A percentile compares a stretch with the other conserved stretches of the same genome.
Conservation (phyloP, 2,888 invertebrate genomes). For the Ganaspis brasiliensis region DNA sequence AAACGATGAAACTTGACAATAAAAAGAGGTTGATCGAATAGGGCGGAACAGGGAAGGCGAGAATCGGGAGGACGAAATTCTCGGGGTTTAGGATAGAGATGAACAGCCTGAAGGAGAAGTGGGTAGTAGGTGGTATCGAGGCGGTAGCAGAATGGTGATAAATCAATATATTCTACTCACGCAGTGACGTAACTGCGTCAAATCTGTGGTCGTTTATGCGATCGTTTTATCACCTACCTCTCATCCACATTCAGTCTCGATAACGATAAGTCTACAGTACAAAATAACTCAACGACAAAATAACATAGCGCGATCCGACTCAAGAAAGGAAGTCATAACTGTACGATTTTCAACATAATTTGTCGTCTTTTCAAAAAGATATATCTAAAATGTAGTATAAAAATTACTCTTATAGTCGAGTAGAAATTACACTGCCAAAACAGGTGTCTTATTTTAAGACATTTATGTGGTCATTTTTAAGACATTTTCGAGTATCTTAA, state of each 20-base stretch:
- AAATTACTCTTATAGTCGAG: no score
- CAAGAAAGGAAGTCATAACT: neutral
- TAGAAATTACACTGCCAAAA: no score
- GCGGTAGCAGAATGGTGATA: slow-evolving; percentile 63
- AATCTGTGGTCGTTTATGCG: slow-evolving; percentile 67
- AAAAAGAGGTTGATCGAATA: neutral
- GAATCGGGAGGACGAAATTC: slow-evolving; percentile 11
- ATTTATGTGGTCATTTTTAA: no score
- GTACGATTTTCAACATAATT: neutral
- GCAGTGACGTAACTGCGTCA: slow-evolving; percentile 72
- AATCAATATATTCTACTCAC: slow-evolving; percentile 77
- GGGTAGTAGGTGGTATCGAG: slow-evolving; percentile 48
- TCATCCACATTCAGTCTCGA: neutral
- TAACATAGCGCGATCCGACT: neutral
- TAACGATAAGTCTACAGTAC: neutral
- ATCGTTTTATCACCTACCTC: slow-evolving; percentile 49
- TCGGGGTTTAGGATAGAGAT: slow-evolving; percentile 40
- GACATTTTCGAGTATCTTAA: no score
- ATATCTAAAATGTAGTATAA: no score
- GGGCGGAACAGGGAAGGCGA: neutral
- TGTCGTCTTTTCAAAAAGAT: no score
- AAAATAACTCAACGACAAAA: neutral
- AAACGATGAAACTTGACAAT: neutral
- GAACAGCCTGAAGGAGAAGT: slow-evolving; percentile 45
- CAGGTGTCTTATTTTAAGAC: no score